Conservation (phyloP, 2,797 vertebrate genomes). For the Epinephelus coioides region DNA sequence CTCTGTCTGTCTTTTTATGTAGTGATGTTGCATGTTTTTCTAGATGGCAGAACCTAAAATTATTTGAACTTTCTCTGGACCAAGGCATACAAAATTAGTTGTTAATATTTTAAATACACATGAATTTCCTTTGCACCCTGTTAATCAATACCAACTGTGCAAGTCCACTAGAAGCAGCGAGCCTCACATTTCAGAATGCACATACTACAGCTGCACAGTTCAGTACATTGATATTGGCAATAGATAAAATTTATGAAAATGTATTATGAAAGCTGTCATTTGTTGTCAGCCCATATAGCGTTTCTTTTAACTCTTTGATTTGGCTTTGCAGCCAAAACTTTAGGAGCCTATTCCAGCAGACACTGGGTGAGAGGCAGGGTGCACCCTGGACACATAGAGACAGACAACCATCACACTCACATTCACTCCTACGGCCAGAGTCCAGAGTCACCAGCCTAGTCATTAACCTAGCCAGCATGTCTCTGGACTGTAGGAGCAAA, state of each 20-base stretch:
- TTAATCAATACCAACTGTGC: neutral
- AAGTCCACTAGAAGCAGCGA: neutral
- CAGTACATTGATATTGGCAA: neutral
- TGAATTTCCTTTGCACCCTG: neutral
- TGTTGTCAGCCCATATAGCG: too few species aligned
- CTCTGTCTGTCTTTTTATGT: neutral
- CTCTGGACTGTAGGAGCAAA: too few species aligned
- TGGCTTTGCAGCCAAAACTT: neutral
- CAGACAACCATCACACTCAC: too few species aligned
- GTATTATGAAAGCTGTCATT: neutral
- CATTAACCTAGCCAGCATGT: too few species aligned
- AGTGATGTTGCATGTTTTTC: neutral
- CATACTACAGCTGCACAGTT: neutral
- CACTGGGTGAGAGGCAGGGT: too few species aligned
- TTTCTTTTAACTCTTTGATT: neutral
- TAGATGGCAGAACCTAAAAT: constrained; percentile 10
- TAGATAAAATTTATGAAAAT: neutral
- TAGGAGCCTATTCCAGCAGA: neutral
- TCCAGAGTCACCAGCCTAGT: too few species aligned
- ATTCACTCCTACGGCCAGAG: too few species aligned
- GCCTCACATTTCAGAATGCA: neutral
- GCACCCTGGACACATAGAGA: too few species aligned
- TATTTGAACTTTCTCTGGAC: neutral
- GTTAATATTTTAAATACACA: neutral
- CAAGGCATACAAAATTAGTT: neutral